Evolutionary conservation across 2,888 invertebrate genomes (phyloP).

Genomic region (Psococerastis gibbosa): DNA sequence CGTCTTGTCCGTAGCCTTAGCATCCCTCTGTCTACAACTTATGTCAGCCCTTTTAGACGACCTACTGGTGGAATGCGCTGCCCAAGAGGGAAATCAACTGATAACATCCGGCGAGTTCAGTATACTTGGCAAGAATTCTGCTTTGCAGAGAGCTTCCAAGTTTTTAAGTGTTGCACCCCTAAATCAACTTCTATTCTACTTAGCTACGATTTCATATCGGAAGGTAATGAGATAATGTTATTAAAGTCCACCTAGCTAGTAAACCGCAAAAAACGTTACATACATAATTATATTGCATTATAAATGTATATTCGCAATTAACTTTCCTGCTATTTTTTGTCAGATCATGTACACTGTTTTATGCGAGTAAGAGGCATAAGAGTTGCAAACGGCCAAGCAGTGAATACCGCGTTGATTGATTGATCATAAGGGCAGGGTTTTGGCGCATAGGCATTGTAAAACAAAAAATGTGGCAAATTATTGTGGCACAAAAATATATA

Average conservation of each 20-base stretch:
- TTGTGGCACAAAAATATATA: too few species aligned
- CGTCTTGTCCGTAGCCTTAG: slow-evolving; percentile 74
- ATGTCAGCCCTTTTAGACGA: slow-evolving; percentile 55
- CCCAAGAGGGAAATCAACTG: slow-evolving; percentile 23
- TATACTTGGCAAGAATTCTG: slow-evolving; percentile 42
- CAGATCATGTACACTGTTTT: too few species aligned
- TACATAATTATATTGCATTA: slow-evolving; percentile 8
- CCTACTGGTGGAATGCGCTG: slow-evolving; percentile 49
- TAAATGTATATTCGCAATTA: too few species aligned
- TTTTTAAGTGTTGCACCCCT: slow-evolving; percentile 51
- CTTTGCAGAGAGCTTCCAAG: slow-evolving; percentile 48
- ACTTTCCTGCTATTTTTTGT: too few species aligned
- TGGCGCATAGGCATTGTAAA: too few species aligned
- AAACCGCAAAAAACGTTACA: slow-evolving; percentile 4
- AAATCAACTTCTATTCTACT: slow-evolving; percentile 65
- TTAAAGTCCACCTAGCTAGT: too few species aligned
- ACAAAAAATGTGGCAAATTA: too few species aligned
- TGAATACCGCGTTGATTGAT: too few species aligned
- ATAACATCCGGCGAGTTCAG: slow-evolving; percentile 37
- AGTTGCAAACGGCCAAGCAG: too few species aligned
- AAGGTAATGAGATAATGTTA: too few species aligned
- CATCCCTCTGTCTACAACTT: slow-evolving; percentile 64
- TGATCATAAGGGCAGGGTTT: too few species aligned
- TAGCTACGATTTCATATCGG: slow-evolving; percentile 77
- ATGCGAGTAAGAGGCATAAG: too few species aligned